Evolutionary conservation across 2,888 invertebrate genomes (phyloP).

Genomic region (Aspidiotus rigidus): DNA sequence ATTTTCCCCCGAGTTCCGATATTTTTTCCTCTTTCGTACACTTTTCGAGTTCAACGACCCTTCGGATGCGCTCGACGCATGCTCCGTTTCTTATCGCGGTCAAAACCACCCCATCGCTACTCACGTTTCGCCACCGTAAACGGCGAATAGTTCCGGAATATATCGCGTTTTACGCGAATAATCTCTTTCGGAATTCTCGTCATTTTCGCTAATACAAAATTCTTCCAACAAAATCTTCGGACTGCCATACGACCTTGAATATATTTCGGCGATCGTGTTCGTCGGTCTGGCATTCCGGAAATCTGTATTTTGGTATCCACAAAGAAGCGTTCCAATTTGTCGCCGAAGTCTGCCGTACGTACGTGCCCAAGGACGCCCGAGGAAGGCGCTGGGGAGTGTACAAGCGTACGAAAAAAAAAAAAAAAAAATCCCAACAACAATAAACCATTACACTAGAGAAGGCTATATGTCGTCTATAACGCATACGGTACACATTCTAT

Average conservation of each 20-base stretch:
- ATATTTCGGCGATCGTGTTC: background rate
- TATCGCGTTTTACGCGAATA: no score
- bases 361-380: background rate
- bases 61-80: background rate
- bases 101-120: no score
- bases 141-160: no score
- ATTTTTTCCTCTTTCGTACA: conserved; percentile 5
- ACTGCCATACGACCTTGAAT: no score
- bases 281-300: conserved; percentile 2
- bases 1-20: conserved; percentile 22
- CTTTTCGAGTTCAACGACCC: conserved; percentile 24
- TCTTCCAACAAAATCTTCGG: no score
- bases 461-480: background rate
- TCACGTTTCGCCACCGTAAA: no score
- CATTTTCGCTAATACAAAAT: no score
- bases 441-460: background rate
- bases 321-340: no score
- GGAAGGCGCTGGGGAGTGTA: background rate
- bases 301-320: background rate
- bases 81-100: no score
- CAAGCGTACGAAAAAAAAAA: background rate
- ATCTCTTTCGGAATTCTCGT: no score
- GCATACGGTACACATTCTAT: conserved; percentile 1
- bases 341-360: no score
- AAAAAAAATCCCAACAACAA: conserved; percentile 1